Evolutionary conservation across 1,140 invertebrate species (phyloP), one percentile per base, ranked within the genome.

Genomic region (Berghia stephanieae): DNA sequence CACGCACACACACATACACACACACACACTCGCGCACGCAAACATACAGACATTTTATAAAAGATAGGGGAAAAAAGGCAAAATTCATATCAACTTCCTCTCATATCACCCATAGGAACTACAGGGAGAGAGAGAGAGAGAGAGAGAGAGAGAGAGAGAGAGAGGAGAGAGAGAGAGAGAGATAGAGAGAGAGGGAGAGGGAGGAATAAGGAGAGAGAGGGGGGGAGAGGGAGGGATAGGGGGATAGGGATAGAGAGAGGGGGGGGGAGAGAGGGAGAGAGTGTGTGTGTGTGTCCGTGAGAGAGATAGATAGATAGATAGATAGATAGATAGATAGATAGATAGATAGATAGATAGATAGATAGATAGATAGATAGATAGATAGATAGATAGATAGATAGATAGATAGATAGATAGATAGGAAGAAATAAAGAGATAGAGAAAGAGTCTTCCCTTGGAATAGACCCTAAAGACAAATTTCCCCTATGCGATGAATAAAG

Each of bases 71-170:
- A 1, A 49, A 34, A 49, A 27, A 52, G 18, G 31, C 27, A 52
- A 24, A 52, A 0, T 36, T 43, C 10, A 68, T 16, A 68, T 21
- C 43, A 10, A 3, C 0, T 68, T 10, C 18, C n/a, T 36, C n/a
- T 68, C 34, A 27, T 16, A n/a, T 27, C 34, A 8, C 42, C 24
- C n/a, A 10, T 21, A 31, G 18, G 60, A 24, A 1, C n/a, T n/a
- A 68, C n/a, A n/a, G n/a, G n/a, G n/a, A n/a, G n/a, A n/a, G n/a
- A n/a, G n/a, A n/a, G n/a, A n/a, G n/a, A n/a, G 27, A 36, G 38
- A 40, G 13, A 36, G 66, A 31, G 27, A 36, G 66, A 38, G 66
- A 68, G 38, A 38, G 27, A 68, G 66, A 68, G 66, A 68, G 66
- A 68, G 66, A 38, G 66, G 43, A n/a, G n/a, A 40, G 43, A n/a